Evolutionary conservation across 2,113 vertebrate genomes (phyloP).

Genomic region (Trinectes maculatus): DNA sequence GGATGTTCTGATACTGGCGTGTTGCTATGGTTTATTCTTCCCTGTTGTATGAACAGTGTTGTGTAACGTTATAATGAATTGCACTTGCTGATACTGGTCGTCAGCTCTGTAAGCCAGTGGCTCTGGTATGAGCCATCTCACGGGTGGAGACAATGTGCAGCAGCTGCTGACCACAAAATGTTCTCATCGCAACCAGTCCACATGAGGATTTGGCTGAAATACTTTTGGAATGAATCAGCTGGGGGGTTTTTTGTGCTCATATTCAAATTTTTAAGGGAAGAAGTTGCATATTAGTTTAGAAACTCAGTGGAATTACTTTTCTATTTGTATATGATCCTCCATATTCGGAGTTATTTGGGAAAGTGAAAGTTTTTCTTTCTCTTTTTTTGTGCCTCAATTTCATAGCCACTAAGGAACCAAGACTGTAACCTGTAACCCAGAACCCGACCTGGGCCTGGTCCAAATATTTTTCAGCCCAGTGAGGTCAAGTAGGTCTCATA

Average conservation of each 20-base stretch:
- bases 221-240: background rate
- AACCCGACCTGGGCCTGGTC: background rate
- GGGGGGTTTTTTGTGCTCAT: background rate
- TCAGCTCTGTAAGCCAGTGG: background rate
- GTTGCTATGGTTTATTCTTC: background rate
- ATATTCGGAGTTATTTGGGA: too few species aligned
- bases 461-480: conserved; percentile 1
- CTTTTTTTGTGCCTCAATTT: too few species aligned
- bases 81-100: background rate
- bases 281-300: background rate
- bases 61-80: background rate
- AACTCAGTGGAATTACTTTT: background rate
- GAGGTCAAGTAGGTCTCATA: background rate
- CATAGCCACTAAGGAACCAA: too few species aligned
- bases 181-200: background rate
- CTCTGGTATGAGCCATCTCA: conserved; percentile 3
- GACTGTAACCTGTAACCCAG: background rate
- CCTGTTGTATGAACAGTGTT: background rate
- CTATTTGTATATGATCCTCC: too few species aligned
- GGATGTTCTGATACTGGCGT: background rate
- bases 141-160: background rate
- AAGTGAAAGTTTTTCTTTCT: too few species aligned
- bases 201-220: conserved; percentile 11
- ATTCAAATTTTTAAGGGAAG: background rate
- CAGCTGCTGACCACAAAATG: conserved; percentile 1